phyloP scores from a whole-genome alignment of 2,888 invertebrate species.

The Pristionchus japonicus region DNA sequence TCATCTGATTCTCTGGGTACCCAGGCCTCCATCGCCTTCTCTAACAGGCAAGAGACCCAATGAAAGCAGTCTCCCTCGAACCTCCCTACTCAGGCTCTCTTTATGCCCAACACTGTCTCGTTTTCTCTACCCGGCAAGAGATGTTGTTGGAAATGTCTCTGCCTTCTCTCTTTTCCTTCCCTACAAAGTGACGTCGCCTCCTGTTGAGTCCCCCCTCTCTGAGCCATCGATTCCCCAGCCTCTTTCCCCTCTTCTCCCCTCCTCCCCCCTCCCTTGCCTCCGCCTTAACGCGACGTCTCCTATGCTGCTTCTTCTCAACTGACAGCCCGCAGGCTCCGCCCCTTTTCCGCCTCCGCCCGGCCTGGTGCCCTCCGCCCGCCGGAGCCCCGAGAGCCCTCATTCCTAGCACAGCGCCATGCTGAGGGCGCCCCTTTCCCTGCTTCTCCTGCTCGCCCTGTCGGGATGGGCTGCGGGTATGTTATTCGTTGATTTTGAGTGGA shows the following conservation, averaged over 20 bases:
- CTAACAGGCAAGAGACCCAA: too few species aligned
- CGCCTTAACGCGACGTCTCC: not conserved
- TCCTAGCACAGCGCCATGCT: slow-evolving; percentile 13
- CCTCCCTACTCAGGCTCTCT: not conserved
- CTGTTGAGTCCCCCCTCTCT: not conserved
- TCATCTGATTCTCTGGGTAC: too few species aligned
- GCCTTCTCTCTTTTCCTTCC: not conserved
- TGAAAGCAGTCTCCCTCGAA: too few species aligned
- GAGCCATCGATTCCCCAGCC: not conserved
- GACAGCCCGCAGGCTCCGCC: slow-evolving; percentile 5
- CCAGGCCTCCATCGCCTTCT: too few species aligned
- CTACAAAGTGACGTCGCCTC: not conserved
- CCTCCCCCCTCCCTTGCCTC: not conserved
- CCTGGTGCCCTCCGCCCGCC: not conserved
- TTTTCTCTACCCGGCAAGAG: not conserved
- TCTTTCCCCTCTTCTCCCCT: not conserved
- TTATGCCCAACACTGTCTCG: not conserved
- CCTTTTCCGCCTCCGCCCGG: not conserved
- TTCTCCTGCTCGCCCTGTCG: not conserved
- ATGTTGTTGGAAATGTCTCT: not conserved
- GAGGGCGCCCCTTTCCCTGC: not conserved
- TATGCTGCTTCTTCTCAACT: not conserved
- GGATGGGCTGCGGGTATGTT: not conserved
- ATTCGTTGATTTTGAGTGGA: not conserved
- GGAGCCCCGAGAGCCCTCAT: not conserved